Evolutionary conservation across 1,140 invertebrate genomes (phyloP), one percentile per base, ranked within the genome.

Genomic region (Kradibia gibbosae): DNA sequence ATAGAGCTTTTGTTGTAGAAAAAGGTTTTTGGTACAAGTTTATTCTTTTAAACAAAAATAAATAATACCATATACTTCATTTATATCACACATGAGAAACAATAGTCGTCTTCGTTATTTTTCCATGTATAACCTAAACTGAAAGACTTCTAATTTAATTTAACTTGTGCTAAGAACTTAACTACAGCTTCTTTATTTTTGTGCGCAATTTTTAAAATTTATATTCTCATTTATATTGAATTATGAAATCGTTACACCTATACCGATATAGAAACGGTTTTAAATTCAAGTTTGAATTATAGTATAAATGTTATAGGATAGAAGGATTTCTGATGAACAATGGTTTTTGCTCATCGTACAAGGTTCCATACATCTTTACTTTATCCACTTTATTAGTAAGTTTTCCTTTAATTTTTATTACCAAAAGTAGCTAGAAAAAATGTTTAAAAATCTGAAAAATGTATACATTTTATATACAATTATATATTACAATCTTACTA

Each of bases 61-160:
- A 45, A n/a, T n/a, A 80, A 80, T 15, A 48, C 73, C 62, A 71
- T 57, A 48, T 28, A 73, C 7, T 57, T 79, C 25, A 28, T 73
- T 75, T 81, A 48, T 75, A 81, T 75, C 34, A 81, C 72, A 67
- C 39, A 67, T 57, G 74, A 70, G n/a, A 10, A 75, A 81, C 28
- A 65, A 53, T 70, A 31, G 39, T 74, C n/a, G 42, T n/a, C 11
- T 48, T 65, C 70, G n/a, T 48, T 45, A 60, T 73, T 79, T 50
- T 67, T 36, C 15, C 39, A 80, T 48, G 55, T 80, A 75, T 42
- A 81, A 81, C 7, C 53, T 75, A 81, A 62, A 80, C 70, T 80
- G 67, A 67, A 81, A 57, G 75, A 81, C 73, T 81, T 77, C 75
- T 77, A 77, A 31, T 81, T 81, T 81, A 77, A 45, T 45, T 45